phyloP scores from a whole-genome alignment of 2,797 vertebrate genomes.

The Sebastes hubbsi region DNA sequence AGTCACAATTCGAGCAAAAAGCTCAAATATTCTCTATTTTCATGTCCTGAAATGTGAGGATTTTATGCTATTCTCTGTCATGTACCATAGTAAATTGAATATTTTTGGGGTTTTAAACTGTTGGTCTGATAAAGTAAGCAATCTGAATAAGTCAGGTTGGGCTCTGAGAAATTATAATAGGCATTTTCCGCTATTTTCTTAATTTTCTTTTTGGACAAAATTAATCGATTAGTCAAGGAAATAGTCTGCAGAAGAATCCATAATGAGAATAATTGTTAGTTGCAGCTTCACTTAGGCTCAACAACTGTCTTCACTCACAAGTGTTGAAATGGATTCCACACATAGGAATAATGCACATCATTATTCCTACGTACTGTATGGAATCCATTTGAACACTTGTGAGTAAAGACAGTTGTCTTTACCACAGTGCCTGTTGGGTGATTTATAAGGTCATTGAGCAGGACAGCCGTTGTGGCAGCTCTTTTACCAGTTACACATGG shows the following conservation, averaged over 20 bases:
- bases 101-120: background rate
- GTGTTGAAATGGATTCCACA: background rate
- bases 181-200: background rate
- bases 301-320: background rate
- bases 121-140: background rate
- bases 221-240: background rate
- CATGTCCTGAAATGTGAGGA: background rate
- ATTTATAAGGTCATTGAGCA: conserved; percentile 57
- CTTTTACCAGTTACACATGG: conserved; percentile 45
- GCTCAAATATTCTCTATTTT: background rate
- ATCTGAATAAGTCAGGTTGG: background rate
- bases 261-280: background rate
- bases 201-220: background rate
- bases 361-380: background rate
- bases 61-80: background rate
- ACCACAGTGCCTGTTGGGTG: conserved; percentile 1
- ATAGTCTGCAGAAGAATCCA: background rate
- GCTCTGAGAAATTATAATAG: background rate
- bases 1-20: background rate
- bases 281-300: background rate
- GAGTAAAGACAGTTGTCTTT: background rate
- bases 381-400: background rate
- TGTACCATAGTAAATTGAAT: background rate
- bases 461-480: conserved; percentile 15
- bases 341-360: background rate